Evolutionary conservation across 2,797 vertebrate species (phyloP), one percentile per base, ranked within the genome.

Genomic region (Helarctos malayanus): DNA sequence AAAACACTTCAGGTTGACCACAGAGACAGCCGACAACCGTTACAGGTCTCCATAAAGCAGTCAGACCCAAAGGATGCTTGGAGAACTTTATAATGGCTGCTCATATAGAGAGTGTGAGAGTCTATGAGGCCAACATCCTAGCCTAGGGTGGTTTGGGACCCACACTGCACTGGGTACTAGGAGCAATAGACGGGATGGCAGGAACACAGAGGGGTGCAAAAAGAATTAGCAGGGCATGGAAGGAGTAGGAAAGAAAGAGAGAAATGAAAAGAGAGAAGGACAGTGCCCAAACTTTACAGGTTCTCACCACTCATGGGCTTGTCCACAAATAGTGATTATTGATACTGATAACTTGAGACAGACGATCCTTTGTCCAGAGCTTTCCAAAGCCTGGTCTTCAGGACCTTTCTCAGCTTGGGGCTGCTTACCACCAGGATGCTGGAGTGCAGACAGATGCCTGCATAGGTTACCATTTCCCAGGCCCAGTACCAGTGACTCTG

Each of bases 361-460:
- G 95, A 92, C 4, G 10, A 2, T 4, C 19, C n/a, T 45, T 82
- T 35, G 45, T 19, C 16, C 54, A 41, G n/a, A 18, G 71, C 32
- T 71, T 29, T 21, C 49, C 73, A 56, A 47, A 57, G 32, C n/a
- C 14, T 90, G 15, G 1, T 90, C 81, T 68, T 95, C 52, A 88
- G 63, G 73, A 65, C 49, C 75, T 69, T 91, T 68, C 95, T 96
- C 49, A 96, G 73, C 65, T 69, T 94, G 35, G 90, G 59, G 29
- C 23, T 94, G 38, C 73, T 94, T 4, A 93, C 41, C 59, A 85
- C 18, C 63, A 96, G 59, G 63, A 96, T 32, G n/a, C 85, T 47
- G 21, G 95, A 93, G 18, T 93, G 91, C 57, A 96, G 68, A 38
- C 25, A 86, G 52, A 92, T 27, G 9, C 86, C 16, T 0, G 3